Conservation (phyloP, 2,888 invertebrate species). For the Folsomia manolachei region DNA sequence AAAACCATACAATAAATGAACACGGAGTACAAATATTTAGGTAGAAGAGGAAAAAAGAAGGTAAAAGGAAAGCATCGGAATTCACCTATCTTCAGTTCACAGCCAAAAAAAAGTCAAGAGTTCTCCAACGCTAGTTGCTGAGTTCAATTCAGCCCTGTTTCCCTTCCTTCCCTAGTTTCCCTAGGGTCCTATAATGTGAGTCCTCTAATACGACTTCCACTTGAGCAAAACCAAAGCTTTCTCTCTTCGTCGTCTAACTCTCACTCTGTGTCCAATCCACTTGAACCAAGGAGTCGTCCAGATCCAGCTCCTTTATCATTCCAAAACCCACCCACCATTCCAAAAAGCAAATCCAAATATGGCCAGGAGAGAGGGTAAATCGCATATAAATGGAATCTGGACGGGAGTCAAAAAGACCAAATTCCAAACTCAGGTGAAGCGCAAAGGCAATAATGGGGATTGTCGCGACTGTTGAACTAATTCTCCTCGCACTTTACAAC, state of each 20-base stretch:
- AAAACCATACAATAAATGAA: conserved; percentile 14
- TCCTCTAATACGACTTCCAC: conserved; percentile 31
- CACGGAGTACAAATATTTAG: conserved; percentile 21
- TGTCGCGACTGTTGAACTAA: neutral
- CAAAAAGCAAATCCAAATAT: too few relatives aligned
- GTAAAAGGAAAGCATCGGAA: conserved; percentile 13
- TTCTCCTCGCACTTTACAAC: neutral
- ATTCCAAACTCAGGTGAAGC: neutral
- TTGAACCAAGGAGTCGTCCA: neutral
- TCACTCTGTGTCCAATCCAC: neutral
- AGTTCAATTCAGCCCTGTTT: conserved; percentile 26
- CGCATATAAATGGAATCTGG: neutral
- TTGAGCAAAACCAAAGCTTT: conserved; percentile 25
- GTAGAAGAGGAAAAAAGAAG: conserved; percentile 11
- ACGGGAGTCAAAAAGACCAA: neutral
- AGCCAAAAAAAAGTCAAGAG: conserved; percentile 23
- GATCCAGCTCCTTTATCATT: neutral
- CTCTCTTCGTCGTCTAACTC: neutral
- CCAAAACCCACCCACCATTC: neutral
- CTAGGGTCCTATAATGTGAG: conserved; percentile 37
- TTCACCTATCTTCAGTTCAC: conserved; percentile 10
- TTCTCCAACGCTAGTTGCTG: conserved; percentile 15
- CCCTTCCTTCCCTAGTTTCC: too few relatives aligned
- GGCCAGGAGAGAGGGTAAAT: neutral
- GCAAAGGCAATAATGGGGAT: neutral